Evolutionary conservation across 2,797 vertebrate genomes (phyloP), one percentile per base, ranked within the genome.

Genomic region (Diplodus sargus): DNA sequence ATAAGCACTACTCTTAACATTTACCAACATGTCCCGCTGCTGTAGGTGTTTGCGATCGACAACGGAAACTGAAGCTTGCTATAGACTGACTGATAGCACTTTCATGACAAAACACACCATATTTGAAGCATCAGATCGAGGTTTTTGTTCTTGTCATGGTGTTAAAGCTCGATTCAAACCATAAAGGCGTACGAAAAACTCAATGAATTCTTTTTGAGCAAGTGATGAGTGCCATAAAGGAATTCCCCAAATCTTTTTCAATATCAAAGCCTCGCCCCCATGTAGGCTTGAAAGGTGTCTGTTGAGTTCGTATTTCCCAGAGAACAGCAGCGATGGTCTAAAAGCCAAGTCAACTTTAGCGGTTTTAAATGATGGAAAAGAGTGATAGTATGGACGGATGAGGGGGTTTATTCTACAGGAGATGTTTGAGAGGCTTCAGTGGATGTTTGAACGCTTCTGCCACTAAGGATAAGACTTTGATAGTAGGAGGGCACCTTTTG

Each of bases 1-100:
- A 80, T 42, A 58, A 80, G 64, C 43, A 14, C 30, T 70, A 56
- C 30, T 77, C 56, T 72, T 73, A 68, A 83, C 76, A 64, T 74
- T 77, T 39, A 12, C 43, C 63, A 67, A 59, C 52, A 49, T 42
- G 1, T 7, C 52, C 22, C 20, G 51, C n/a, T 45, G 13, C 20
- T 64, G 30, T 34, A 22, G 5, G 0, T 66, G 12, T 59, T 25
- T 2, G 1, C 23, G 23, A 18, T 28, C 17, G 34, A 69, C 0
- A 3, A 48, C 13, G 47, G 42, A 10, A 57, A 17, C 51, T 23
- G 15, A 51, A 30, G 23, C 30, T n/a, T 47, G 52, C 47, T 2
- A 62, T 18, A 51, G 43, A 30, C 7, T 60, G 43, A 15, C 17
- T 56, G 5, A 11, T 16, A 34, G 15, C 8, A 4, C 43, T 48